A percentile compares a stretch with the other conserved stretches of the same genome.
Evolutionary conservation across 2,797 vertebrate species (phyloP).

Genomic region (Acanthis flammea): DNA sequence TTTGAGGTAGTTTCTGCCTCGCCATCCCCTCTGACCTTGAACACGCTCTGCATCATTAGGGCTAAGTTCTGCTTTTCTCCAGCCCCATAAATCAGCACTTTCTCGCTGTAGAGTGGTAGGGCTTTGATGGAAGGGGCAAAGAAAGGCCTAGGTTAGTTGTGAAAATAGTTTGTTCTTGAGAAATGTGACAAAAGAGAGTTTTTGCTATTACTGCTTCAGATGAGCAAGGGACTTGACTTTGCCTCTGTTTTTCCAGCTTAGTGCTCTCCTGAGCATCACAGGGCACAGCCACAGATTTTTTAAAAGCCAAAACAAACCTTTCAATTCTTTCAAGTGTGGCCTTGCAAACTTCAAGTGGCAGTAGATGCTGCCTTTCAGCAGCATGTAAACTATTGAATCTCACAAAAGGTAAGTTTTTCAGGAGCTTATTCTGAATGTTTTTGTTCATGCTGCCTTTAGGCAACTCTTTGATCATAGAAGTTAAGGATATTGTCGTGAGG

Average conservation of each 20-base stretch:
- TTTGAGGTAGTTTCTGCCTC: background rate
- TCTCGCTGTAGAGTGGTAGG: accelerated
- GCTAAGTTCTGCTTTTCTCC: background rate
- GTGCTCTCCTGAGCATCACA: background rate
- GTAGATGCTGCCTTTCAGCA: background rate
- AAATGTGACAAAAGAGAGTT: background rate
- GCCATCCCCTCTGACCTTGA: background rate
- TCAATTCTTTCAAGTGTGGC: background rate
- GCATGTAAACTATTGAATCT: background rate
- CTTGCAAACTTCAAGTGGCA: background rate
- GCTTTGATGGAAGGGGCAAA: background rate
- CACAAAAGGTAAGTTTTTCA: background rate
- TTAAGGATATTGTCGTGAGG: background rate
- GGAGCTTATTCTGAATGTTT: background rate
- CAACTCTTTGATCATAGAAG: background rate
- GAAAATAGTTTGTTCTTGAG: background rate
- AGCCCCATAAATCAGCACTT: background rate
- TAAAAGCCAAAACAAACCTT: background rate
- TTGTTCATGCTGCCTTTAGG: background rate
- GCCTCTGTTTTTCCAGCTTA: background rate
- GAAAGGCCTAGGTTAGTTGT: background rate
- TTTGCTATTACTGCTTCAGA: background rate
- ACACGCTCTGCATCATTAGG: accelerated
- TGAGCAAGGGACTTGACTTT: background rate
- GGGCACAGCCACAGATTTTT: background rate